Evolutionary conservation across 2,888 invertebrate genomes (phyloP), one percentile per base, ranked within the genome.

Genomic region (Geotrupes spiniger): DNA sequence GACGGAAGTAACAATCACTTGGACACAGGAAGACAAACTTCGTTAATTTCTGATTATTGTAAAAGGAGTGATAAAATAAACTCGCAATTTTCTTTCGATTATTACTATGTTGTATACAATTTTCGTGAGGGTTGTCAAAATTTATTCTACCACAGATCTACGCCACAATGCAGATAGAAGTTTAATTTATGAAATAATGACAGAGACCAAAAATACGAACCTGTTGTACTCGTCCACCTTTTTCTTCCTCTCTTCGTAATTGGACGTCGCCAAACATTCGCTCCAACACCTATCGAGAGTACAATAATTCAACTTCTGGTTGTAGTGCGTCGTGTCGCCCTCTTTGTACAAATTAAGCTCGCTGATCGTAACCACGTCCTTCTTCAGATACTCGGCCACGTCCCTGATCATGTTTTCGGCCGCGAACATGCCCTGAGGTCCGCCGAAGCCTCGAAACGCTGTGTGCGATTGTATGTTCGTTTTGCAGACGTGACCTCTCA

Each of bases 401-500:
- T 90, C 84, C 52, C 86, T 77, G 27, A 91, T 79, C 59, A 91
- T 85, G 57, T 78, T 81, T 72, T 95, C 95, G 0, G 82, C 87
- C 1, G 85, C 81, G 65, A 89, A 88, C 92, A 93, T 92, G 17
- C 88, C 92, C 59, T 94, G 94, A 0, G 94, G 94, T 0, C 86
- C 92, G 4, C 94, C 94, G 64, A 93, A 94, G 1, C 93, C 93
- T 61, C 96, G 78, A 65, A 95, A 96, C 0, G 96, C 96, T 0
- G 95, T 96, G 67, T 93, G 93, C 0, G 93, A 92, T 0, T 93
- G 85, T 41, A 92, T 70, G 75, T 97, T 94, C 0, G 96, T 97
- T 72, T 82, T 87, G 66, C 95, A 96, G 8, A 84, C 76, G 63
- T 81, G 81, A 0, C 89, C 89, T 6, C 76, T 78, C 0, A 89